Percentiles rank a stretch among this genome's conserved stretches.
Conservation (phyloP, 2,797 vertebrate genomes). For the Poeciliopsis paucimaculata region DNA sequence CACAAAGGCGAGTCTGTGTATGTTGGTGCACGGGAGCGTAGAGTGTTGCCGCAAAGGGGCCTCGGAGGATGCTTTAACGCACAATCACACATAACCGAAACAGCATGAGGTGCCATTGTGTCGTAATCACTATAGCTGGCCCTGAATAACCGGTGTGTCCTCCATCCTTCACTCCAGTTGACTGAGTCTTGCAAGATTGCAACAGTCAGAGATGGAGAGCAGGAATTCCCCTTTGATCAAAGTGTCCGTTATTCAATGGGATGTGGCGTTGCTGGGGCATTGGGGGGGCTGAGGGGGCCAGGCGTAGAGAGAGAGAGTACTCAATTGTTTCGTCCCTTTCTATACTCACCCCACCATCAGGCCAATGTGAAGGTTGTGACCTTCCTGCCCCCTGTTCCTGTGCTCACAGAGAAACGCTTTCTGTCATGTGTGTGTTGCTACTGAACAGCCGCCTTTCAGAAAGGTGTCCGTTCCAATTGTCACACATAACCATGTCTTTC, state of each 20-base stretch:
- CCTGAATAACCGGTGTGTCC: conserved; percentile 60
- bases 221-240: conserved; percentile 75
- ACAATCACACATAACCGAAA: conserved; percentile 59
- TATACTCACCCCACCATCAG: conserved; percentile 63
- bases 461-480: conserved; percentile 44
- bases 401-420: conserved; percentile 51
- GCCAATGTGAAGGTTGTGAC: conserved; percentile 62
- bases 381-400: conserved; percentile 32
- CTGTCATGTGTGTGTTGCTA: conserved; percentile 37
- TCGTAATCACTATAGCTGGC: conserved; percentile 53
- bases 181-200: conserved; percentile 39
- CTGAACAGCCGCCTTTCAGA: conserved; percentile 39
- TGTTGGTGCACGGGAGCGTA: conserved; percentile 5
- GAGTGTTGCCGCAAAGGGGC: background rate
- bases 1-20: conserved; percentile 31
- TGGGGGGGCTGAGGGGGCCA: conserved; percentile 5
- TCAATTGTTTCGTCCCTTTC: conserved; percentile 73
- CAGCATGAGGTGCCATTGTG: conserved; percentile 69
- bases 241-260: conserved; percentile 71
- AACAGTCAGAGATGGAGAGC: conserved; percentile 43
- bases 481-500: conserved; percentile 29
- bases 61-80: conserved; percentile 52
- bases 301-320: conserved; percentile 58
- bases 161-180: conserved; percentile 64
- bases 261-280: conserved; percentile 61